Evolutionary conservation across 2,888 invertebrate genomes (phyloP).

Genomic region (Clitarchus hookeri): DNA sequence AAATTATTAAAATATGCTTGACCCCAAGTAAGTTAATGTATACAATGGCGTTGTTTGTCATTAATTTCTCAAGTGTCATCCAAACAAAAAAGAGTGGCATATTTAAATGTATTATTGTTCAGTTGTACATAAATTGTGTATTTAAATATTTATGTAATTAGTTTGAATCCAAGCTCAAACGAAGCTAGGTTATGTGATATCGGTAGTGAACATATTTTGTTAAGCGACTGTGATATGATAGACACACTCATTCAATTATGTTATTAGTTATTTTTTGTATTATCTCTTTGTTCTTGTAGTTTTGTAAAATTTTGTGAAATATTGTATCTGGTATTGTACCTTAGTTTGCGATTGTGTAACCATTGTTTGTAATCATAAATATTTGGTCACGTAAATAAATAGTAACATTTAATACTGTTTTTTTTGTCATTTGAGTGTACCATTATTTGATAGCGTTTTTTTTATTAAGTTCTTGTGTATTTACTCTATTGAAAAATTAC

Average conservation of each 20-base stretch:
- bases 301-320: neutral
- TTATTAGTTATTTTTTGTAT: neutral
- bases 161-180: conserved; percentile 32
- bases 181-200: conserved; percentile 37
- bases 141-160: neutral
- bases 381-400: neutral
- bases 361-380: neutral
- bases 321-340: neutral
- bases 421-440: neutral
- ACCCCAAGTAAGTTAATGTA: no score
- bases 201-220: conserved; percentile 1
- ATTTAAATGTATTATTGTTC: neutral
- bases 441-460: no score
- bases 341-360: neutral
- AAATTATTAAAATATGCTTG: no score
- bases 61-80: no score
- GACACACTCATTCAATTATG: neutral
- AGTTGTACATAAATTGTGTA: neutral
- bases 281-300: neutral
- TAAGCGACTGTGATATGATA: neutral
- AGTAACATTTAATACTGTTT: neutral
- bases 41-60: no score
- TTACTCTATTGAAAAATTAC: no score
- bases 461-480: no score
- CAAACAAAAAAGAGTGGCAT: neutral